These are phyloP conservation scores for Strix aluco DNA, from an alignment of 2,113 vertebrate genomes.

Conservation along the genomic window DNA sequence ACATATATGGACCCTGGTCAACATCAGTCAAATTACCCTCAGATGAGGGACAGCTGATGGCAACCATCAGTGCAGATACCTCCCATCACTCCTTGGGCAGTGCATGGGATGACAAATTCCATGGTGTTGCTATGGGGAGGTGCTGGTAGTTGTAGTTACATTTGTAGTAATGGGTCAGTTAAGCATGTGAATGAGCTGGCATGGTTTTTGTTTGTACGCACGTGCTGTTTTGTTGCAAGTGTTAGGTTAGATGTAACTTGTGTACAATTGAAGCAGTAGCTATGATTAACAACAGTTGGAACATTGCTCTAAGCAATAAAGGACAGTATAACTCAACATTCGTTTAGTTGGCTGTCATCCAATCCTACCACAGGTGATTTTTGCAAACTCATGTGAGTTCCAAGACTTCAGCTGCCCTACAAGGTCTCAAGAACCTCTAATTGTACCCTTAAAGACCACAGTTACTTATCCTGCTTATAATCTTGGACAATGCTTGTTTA, in stretches of 20 bases:
- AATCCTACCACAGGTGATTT: not conserved
- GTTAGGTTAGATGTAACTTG: not conserved
- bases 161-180: not conserved
- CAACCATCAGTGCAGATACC: not conserved
- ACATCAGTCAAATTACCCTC: accelerated
- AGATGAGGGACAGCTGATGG: not conserved
- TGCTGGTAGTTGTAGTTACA: not conserved
- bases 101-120: not conserved
- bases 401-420: not conserved
- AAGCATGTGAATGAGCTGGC: not conserved
- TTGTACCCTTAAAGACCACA: not conserved
- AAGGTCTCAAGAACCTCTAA: not conserved
- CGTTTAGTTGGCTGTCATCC: not conserved
- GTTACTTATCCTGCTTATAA: not conserved
- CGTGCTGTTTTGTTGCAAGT: not conserved
- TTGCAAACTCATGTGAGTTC: not conserved
- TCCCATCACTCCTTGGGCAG: too few relatives aligned
- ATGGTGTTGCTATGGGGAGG: not conserved
- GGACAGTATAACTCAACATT: not conserved
- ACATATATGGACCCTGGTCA: not conserved
- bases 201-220: accelerated
- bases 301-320: not conserved
- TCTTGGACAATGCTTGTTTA: not conserved
- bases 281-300: not conserved
- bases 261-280: not conserved